Evolutionary conservation across 2,888 invertebrate genomes (phyloP).

Genomic region (Drosophila robusta): DNA sequence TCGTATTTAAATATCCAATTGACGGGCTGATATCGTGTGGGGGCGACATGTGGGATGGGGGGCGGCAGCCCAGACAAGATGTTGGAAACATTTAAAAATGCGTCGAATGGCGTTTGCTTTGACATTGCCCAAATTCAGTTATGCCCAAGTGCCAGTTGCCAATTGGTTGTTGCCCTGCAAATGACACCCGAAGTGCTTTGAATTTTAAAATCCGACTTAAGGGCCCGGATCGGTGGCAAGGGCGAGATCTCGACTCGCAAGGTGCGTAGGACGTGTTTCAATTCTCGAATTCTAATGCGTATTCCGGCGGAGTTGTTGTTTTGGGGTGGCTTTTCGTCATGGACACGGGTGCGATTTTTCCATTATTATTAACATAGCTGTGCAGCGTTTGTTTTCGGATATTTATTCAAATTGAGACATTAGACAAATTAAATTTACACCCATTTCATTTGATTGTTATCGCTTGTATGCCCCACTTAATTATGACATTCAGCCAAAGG

Average conservation of each 20-base stretch:
- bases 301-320: background rate
- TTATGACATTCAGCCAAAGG: conserved; percentile 38
- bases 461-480: conserved; percentile 59
- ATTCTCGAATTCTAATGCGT: conserved; percentile 56
- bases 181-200: conserved; percentile 78
- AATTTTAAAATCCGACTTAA: conserved; percentile 75
- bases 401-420: conserved; percentile 84
- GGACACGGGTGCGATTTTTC: conserved; percentile 56
- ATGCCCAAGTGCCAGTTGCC: conserved; percentile 49
- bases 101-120: conserved; percentile 28
- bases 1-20: conserved; percentile 79
- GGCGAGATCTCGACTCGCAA: conserved; percentile 21
- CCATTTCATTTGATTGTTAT: conserved; percentile 83
- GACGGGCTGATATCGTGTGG: conserved; percentile 30
- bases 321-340: conserved; percentile 47
- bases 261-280: conserved; percentile 69
- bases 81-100: conserved; percentile 77
- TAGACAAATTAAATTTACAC: conserved; percentile 84
- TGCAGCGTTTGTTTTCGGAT: conserved; percentile 46
- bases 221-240: background rate
- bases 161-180: conserved; percentile 61
- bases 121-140: conserved; percentile 68
- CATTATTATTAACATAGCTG: conserved; percentile 57
- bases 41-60: background rate
- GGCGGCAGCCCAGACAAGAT: conserved; percentile 19